These are phyloP conservation scores for Bufotes viridis DNA, from an alignment of 2,797 vertebrate species.

Conservation along the genomic window DNA sequence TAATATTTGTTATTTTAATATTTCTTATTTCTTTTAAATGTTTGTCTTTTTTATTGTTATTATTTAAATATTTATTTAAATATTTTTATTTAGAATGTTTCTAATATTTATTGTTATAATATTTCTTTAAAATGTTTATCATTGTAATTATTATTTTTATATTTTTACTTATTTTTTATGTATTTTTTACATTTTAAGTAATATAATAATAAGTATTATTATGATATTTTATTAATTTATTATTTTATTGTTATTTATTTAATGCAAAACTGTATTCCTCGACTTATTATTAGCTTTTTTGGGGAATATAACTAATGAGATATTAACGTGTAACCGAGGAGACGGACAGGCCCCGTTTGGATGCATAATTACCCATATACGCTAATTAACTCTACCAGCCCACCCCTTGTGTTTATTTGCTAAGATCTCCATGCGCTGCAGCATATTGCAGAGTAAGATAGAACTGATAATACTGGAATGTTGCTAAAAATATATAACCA, in stretches of 20 bases:
- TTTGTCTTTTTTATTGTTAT: too few relatives aligned
- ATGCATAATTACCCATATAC: conserved; percentile 39
- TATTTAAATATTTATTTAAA: too few relatives aligned
- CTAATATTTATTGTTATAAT: too few relatives aligned
- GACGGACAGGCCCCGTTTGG: conserved; percentile 28
- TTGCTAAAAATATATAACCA: conserved; percentile 32
- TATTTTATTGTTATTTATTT: not conserved
- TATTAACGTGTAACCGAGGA: conserved; percentile 27
- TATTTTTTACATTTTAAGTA: too few relatives aligned
- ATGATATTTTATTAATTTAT: not conserved
- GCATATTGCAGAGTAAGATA: conserved; percentile 24
- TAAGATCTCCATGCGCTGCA: conserved; percentile 25
- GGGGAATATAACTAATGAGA: conserved; percentile 19
- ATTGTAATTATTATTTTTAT: not conserved
- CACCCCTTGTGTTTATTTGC: conserved; percentile 35
- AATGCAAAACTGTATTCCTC: not conserved
- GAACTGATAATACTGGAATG: not conserved
- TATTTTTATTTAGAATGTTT: too few relatives aligned
- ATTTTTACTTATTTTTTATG: not conserved
- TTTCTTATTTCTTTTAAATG: too few relatives aligned
- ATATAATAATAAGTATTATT: too few relatives aligned
- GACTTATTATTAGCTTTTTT: not conserved
- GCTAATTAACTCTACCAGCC: conserved; percentile 46
- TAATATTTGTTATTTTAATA: too few relatives aligned
- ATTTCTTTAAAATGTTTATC: too few relatives aligned